These are phyloP conservation scores for Meda fulgida DNA, from an alignment of 2,797 vertebrate species.

Conservation along the genomic window DNA sequence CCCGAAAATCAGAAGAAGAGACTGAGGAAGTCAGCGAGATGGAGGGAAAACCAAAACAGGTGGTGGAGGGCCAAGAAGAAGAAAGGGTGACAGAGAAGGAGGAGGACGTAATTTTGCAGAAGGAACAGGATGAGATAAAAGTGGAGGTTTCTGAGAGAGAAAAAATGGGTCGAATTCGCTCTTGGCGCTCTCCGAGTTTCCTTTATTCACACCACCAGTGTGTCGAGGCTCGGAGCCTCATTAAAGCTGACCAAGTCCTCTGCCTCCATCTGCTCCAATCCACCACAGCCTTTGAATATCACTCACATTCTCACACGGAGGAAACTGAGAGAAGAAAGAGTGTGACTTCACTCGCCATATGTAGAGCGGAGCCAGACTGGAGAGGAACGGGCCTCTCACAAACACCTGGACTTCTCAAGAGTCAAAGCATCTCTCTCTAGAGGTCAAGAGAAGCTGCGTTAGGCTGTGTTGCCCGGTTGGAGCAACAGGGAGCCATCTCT, in stretches of 20 bases:
- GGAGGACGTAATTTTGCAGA: constrained; percentile 16
- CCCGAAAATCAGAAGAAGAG: constrained; percentile 54
- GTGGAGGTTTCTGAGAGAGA: constrained; percentile 77
- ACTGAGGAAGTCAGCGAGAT: constrained; percentile 26
- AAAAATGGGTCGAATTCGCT: constrained; percentile 38
- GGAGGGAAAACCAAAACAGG: constrained; percentile 31
- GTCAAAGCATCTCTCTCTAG: constrained; percentile 55
- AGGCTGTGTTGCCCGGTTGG: constrained; percentile 58
- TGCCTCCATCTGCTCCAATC: constrained; percentile 33
- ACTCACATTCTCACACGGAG: constrained; percentile 63
- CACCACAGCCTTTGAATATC: constrained; percentile 28
- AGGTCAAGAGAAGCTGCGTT: constrained; percentile 65
- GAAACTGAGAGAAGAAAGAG: constrained; percentile 74
- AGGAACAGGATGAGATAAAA: constrained; percentile 10
- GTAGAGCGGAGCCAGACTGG: constrained; percentile 63
- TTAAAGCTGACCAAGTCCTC: constrained; percentile 47
- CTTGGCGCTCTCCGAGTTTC: constrained; percentile 60
- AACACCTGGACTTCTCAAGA: constrained; percentile 38
- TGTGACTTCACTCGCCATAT: constrained; percentile 71
- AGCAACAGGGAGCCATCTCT: constrained; percentile 36
- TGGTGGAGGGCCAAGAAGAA: constrained; percentile 24
- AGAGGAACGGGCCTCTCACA: constrained; percentile 49
- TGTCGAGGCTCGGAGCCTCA: not conserved
- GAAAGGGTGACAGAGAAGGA: not conserved
- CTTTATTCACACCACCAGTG: constrained; percentile 59